A percentile compares a stretch with the other conserved stretches of the same genome.
phyloP scores from a whole-genome alignment of 2,888 invertebrate genomes.

The Gymnocheta viridis region DNA sequence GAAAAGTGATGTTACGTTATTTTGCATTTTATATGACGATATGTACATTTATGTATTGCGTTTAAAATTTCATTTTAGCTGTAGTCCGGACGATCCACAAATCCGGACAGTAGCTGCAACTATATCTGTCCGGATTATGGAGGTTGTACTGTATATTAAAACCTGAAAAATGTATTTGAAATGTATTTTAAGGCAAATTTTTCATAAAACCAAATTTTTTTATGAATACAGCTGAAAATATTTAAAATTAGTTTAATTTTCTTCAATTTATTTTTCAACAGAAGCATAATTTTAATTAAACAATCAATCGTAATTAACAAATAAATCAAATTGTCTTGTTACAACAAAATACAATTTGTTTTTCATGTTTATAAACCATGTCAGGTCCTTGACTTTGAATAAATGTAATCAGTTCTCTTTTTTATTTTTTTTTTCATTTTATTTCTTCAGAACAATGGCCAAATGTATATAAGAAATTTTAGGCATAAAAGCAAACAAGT shows the following conservation, averaged over 20 bases:
- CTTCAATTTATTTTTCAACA: not conserved
- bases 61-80: too few species aligned
- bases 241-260: not conserved
- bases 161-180: too few species aligned
- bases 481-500: not conserved
- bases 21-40: too few species aligned
- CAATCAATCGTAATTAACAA: not conserved
- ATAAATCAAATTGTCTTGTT: constrained; percentile 22
- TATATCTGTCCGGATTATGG: too few species aligned
- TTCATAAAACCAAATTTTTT: too few species aligned
- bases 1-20: too few species aligned
- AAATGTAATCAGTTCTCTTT: constrained; percentile 15
- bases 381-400: constrained; percentile 69
- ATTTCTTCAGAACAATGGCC: not conserved
- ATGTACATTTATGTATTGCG: too few species aligned
- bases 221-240: not conserved
- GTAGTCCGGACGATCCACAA: too few species aligned
- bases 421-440: not conserved
- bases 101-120: too few species aligned
- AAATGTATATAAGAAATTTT: constrained; percentile 3
- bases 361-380: constrained; percentile 43
- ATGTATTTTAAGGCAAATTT: too few species aligned
- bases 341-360: constrained; percentile 8
- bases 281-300: not conserved
- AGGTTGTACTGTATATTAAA: too few species aligned